Percentiles rank a stretch among this genome's conserved stretches.
phyloP scores from a whole-genome alignment of 2,888 invertebrate genomes.

The Portevinia maculata region DNA sequence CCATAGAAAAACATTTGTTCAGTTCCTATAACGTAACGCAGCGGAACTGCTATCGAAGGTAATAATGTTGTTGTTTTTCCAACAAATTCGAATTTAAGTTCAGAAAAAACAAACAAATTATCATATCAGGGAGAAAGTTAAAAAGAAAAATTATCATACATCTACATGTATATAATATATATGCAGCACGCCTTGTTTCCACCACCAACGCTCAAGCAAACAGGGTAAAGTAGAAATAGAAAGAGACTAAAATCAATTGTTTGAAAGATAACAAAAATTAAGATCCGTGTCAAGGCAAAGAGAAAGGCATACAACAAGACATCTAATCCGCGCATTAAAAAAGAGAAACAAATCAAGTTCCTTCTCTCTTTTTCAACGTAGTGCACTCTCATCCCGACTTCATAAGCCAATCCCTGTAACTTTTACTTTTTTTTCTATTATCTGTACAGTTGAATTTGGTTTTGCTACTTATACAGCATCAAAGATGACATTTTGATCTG shows the following conservation, averaged over 20 bases:
- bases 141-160: slow-evolving; percentile 67
- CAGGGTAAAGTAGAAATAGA: slow-evolving; percentile 27
- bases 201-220: slow-evolving; percentile 12
- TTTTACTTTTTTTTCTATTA: slow-evolving; percentile 52
- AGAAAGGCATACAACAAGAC: slow-evolving; percentile 51
- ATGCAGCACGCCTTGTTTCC: slow-evolving; percentile 24
- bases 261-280: slow-evolving; percentile 31
- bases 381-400: slow-evolving; percentile 2
- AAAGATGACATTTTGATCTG: slow-evolving; percentile 15
- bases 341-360: neutral
- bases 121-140: slow-evolving; percentile 69
- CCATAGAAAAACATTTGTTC: slow-evolving; percentile 19
- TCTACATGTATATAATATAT: slow-evolving; percentile 55
- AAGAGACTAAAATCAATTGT: slow-evolving; percentile 53
- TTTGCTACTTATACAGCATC: slow-evolving; percentile 3
- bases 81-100: slow-evolving; percentile 52
- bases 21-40: slow-evolving; percentile 36
- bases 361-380: neutral
- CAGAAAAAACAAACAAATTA: slow-evolving; percentile 44
- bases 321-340: slow-evolving; percentile 15
- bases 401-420: neutral
- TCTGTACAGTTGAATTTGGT: neutral
- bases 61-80: neutral
- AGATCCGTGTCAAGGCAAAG: slow-evolving; percentile 34
- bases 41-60: slow-evolving; percentile 19